Base-by-base conservation (phyloP, 2,113 vertebrate species). In the Brachionichthys hirsutus region DNA sequence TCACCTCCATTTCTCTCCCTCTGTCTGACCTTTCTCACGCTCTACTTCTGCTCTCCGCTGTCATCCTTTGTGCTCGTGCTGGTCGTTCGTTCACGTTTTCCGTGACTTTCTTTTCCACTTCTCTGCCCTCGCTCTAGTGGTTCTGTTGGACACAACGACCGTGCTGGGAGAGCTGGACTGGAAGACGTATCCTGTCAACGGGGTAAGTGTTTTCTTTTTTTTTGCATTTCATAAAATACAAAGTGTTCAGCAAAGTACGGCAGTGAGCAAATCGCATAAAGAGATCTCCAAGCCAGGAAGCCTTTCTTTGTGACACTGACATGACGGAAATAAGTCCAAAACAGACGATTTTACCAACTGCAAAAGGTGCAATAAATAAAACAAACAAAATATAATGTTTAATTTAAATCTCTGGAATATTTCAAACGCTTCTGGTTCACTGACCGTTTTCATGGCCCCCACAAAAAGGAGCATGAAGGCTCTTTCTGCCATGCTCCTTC, bases 121-220 rank as follows among this genome's bases (percentile, higher is more conserved):
- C n/a, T 34, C 44, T 2, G 0, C 36, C 44, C 50, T 45, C 47
- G 70, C 34, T 66, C 45, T 50, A 98, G 96, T 98, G 90, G 92
- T 98, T 84, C 91, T 98, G 75, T 91, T 98, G 90, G 96, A 98
- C 89, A 98, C 96, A 65, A 96, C 95, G 61, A 82, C 94, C 73
- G 94, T 92, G 54, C 89, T 96, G 0, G 95, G 96, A 81, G 96
- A 98, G 69, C 89, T 97, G 41, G 94, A 94, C 88, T 98, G 96
- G 96, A 98, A 93, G 86, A 96, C 96, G 17, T 98, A 95, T 85
- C 96, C 96, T 61, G 86, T 98, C 83, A 98, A 98, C 81, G 96
- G 96, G 93, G 96, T 98, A 90, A 98, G 96, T 94, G 58, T 65
- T 46, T 35, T 47, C 38, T 41, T 94, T 56, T 65, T 46, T 35